Base-by-base conservation (phyloP, 2,797 vertebrate species). In the Parauchenoglanis ngamensis region DNA sequence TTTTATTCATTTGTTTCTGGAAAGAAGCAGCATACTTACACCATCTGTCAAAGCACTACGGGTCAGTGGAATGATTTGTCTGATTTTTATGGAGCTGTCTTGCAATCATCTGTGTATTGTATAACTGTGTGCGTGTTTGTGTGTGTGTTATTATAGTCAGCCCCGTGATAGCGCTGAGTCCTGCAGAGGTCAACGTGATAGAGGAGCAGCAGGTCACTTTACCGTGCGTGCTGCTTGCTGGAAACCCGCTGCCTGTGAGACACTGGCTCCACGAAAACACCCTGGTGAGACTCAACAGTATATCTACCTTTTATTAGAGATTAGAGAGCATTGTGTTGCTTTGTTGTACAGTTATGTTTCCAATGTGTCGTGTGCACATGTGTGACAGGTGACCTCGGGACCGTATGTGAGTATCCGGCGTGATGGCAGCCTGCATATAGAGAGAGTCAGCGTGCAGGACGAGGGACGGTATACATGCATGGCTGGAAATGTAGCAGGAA, bases 361-460 rank as follows among this genome's bases (percentile, higher is more conserved):
- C 21, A 40, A 59, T 25, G 56, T 13, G 4, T 59, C 54, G 3
- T 79, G 77, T 25, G 35, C 25, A 11, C 57, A 2, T 61, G 57
- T 19, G 35, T 75, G 57, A 72, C 86, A 99, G 98, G 92, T 99
- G 93, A 95, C 95, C 72, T 95, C 97, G 79, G 97, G 94, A 88
- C 96, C 97, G 11, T 98, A 98, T 23, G 40, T 97, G 87, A 97
- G 92, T 0, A 90, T 99, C 76, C 96, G 97, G 85, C 95, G 93
- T 7, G 98, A 99, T 0, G 97, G 98, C 31, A 99, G 98, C 91
- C 95, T 99, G 87, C 97, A 99, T 77, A 96, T 99, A 19, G 98
- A 99, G 90, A 94, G 97, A 84, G 94, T 97, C 44, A 95, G 93
- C 23, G 92, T 98, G 91, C 96, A 97, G 63, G 97, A 99, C 0